Evolutionary conservation across 2,797 vertebrate species (phyloP).

Genomic region (Champsocephalus gunnari): DNA sequence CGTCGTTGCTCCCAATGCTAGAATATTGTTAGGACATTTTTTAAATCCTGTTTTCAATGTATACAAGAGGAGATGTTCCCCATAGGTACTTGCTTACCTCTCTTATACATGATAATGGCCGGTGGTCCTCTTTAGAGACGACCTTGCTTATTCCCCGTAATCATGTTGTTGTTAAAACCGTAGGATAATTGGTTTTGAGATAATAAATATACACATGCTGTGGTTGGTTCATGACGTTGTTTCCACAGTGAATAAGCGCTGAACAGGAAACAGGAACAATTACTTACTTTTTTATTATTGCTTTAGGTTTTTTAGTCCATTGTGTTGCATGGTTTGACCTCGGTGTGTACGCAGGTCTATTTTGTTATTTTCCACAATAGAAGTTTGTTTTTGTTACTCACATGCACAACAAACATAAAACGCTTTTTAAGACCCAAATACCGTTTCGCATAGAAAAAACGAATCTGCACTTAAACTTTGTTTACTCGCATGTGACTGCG

Average conservation of each 20-base stretch:
- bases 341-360: neutral
- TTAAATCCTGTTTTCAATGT: neutral
- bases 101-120: neutral
- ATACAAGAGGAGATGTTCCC: neutral
- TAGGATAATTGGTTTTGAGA: neutral
- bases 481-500: neutral
- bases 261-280: neutral
- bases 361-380: neutral
- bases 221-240: neutral
- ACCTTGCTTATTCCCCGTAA: neutral
- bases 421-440: neutral
- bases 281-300: neutral
- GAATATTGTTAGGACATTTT: no score
- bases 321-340: neutral
- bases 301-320: neutral
- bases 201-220: neutral
- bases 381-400: neutral
- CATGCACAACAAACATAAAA: neutral
- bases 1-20: neutral
- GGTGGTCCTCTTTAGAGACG: no score
- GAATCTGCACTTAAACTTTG: neutral
- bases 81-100: neutral
- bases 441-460: neutral
- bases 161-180: neutral
- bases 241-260: neutral